Evolutionary conservation across 2,888 invertebrate genomes (phyloP).

Genomic region (Drosophila robusta): DNA sequence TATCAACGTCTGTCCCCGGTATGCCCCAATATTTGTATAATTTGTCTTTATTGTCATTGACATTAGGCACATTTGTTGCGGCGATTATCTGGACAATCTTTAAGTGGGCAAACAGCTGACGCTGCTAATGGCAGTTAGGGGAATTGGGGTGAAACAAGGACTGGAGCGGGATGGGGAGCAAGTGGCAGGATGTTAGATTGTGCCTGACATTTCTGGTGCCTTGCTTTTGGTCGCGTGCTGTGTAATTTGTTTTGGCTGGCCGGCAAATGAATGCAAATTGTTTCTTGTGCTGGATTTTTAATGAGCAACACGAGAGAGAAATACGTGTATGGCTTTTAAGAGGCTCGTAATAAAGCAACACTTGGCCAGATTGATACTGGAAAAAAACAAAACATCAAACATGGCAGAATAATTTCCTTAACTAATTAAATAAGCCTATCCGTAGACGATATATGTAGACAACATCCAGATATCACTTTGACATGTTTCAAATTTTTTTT

Average conservation of each 20-base stretch:
- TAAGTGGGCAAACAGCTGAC: conserved; percentile 74
- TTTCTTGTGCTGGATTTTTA: conserved; percentile 33
- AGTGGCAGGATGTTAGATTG: conserved; percentile 27
- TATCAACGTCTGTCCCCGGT: conserved; percentile 48
- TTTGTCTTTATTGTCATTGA: conserved; percentile 74
- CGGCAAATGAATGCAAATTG: conserved; percentile 53
- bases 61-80: conserved; percentile 74
- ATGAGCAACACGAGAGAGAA: conserved; percentile 18
- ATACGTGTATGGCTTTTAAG: background rate
- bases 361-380: too few relatives aligned
- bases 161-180: background rate
- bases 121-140: conserved; percentile 53
- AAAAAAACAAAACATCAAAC: background rate
- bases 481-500: too few relatives aligned
- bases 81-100: conserved; percentile 72
- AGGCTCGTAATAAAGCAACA: too few relatives aligned
- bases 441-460: too few relatives aligned
- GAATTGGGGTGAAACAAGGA: background rate
- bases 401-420: background rate
- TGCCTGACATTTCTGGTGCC: conserved; percentile 33
- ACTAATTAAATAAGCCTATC: too few relatives aligned
- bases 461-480: too few relatives aligned
- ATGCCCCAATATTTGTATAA: conserved; percentile 66
- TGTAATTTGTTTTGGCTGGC: conserved; percentile 35
- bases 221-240: conserved; percentile 29